These are phyloP conservation scores for Anastrepha obliqua DNA, from an alignment of 1,140 invertebrate genomes.

Conservation along the genomic window DNA sequence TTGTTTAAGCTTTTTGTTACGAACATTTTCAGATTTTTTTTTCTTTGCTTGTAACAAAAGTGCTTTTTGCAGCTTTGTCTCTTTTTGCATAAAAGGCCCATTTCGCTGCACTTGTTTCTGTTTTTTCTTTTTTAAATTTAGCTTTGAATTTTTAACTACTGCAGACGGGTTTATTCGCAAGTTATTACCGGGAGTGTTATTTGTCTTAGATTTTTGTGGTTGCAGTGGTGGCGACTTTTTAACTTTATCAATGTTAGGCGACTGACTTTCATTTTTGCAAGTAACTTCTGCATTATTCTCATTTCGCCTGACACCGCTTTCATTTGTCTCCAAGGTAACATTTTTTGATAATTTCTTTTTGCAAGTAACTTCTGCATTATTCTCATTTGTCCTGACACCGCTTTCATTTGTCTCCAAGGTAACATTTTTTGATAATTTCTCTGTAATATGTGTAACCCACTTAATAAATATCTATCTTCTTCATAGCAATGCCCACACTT, in stretches of 20 bases:
- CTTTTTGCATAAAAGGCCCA: constrained; percentile 65
- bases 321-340: not conserved
- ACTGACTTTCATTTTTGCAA: not conserved
- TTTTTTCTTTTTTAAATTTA: constrained; percentile 9
- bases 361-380: not conserved
- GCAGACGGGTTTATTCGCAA: constrained; percentile 56
- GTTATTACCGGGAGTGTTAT: not conserved
- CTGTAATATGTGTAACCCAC: not conserved
- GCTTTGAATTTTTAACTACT: constrained; percentile 1
- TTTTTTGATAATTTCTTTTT: too few relatives aligned
- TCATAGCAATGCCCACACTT: too few relatives aligned
- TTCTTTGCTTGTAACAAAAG: constrained; percentile 63
- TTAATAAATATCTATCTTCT: not conserved
- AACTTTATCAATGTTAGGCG: not conserved
- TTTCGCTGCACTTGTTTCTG: constrained; percentile 5
- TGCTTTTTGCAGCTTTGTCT: constrained; percentile 65
- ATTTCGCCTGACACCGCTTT: not conserved
- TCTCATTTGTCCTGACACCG: not conserved
- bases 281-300: not conserved
- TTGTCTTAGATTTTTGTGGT: not conserved
- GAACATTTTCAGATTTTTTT: constrained; percentile 66
- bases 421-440: not conserved
- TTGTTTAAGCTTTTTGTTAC: constrained; percentile 60
- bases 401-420: not conserved
- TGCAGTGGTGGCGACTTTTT: not conserved